Evolutionary conservation across 2,888 invertebrate genomes (phyloP), one percentile per base, ranked within the genome.

Genomic region (Drosophila diplacantha): DNA sequence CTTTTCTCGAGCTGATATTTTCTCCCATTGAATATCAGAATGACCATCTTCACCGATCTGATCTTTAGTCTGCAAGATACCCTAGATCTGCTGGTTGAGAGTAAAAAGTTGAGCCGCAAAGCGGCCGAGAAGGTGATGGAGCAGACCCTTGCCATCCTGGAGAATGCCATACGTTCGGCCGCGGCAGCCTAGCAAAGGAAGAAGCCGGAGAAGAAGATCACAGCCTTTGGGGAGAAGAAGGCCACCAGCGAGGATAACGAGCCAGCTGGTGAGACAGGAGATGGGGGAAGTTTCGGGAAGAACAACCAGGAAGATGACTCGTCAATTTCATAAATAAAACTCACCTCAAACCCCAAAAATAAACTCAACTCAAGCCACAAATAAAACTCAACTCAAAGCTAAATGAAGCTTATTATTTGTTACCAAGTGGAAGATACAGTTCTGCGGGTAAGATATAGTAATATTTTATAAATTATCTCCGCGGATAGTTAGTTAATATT

Each of bases 41-140:
- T 34, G 34, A 5, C 14, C n/a, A n/a, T 3, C n/a, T 8, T 3
- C 2, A 6, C 1, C 7, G n/a, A 14, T 3, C 2, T 8, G n/a
- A 3, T 3, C n/a, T 6, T n/a, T 3, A 3, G 3, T 1, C n/a
- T n/a, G 8, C 7, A 8, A n/a, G n/a, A n/a, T 1, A n/a, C 8
- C 14, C 14, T 32, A 5, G 7, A 6, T 6, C 0, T 6, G 1
- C 14, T 32, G 32, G 26, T 26, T 9, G 3, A 3, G 3, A 9
- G 1, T 26, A 26, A 26, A 3, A 6, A 32, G 32, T 3, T 32
- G 5, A n/a, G 6, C 7, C 6, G 14, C 14, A 6, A n/a, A 0
- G 0, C 5, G 32, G 14, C 32, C 14, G 3, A 7, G 1, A 32
- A n/a, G 3, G 32, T n/a, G 6, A 1, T 14, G 14, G 3, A n/a